Evolutionary conservation across 2,888 invertebrate species (phyloP), one percentile per base, ranked within the genome.

Genomic region (Incurvaria masculella): DNA sequence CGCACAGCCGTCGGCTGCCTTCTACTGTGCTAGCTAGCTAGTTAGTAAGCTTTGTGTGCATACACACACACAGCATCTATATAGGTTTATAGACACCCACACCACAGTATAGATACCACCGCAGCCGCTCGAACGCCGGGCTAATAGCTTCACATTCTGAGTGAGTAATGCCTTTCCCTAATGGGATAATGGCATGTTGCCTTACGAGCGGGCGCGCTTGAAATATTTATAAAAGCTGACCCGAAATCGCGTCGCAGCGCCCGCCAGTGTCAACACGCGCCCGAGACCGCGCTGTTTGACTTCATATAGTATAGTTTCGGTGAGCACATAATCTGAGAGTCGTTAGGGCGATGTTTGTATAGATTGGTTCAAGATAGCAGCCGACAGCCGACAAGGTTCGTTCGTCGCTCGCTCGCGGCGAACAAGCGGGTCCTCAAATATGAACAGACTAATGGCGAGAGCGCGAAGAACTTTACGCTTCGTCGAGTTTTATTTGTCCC

Each of bases 171-270:
- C 66, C 64, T 68, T 71, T 47, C 66, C 69, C 64, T 73, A 75
- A 75, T 74, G 71, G 72, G 70, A 72, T 74, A 74, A 74, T 74
- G 66, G 68, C 67, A 64, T 62, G 55, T 52, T 49, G 45, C 16
- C 16, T 33, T 18, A 56, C 54, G 54, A 61, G 62, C 63, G 61
- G 61, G 55, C 56, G 59, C 61, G 64, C 61, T 70, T 65, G 67
- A 69, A 73, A 75, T 72, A 74, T 72, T 71, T 74, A 69, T 72
- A 72, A 72, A 33, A 72, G 68, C 69, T 66, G 63, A 33, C 4
- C 62, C 61, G 68, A 70, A 33, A 72, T 66, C 64, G 64, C 65
- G 27, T 59, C 58, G 33, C 14, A 23, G 10, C 5, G 23, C 10
- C 23, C 10, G 6, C 10, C 10, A 64, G 62, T 69, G 73, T 73